Base-by-base conservation (phyloP, 2,797 vertebrate species). In the Bovichtus diacanthus region DNA sequence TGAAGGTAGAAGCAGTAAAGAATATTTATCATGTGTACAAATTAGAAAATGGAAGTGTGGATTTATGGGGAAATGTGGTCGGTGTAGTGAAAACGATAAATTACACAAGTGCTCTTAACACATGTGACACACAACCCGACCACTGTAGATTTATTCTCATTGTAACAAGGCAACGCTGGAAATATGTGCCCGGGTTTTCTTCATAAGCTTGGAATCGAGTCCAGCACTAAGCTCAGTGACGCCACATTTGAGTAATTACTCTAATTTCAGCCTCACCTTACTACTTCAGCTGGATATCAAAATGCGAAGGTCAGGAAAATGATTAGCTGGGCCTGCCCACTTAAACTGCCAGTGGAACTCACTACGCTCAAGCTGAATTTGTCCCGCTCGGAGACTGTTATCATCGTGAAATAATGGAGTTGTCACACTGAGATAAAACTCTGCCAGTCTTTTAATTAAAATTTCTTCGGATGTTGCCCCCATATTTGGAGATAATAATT, bases 1-100 rank as follows among this genome's bases (percentile, higher is more conserved):
- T 31, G 98, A 99, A 97, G 98, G 98, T 99, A 95, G 2, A 66
- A 16, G n/a, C 54, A 39, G 2, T 0, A 15, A 43, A 61, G 36
- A 46, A 25, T 39, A 60, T 68, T 78, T 70, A 70, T 21, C 27
- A 53, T 43, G 9, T 25, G 7, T 67, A 4, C n/a, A 41, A 68
- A 71, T 62, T 29, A 67, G 19, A 74, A 50, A 67, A 21, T 12
- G 27, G 19, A 34, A 12, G 41, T 19, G 4, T 12, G 43, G 58
- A 61, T 73, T 75, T 6, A 56, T 12, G 29, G 19, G 36, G 9
- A 23, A 38, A 55, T 59, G 34, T 23, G 19, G 55, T 38, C 15
- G 8, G n/a, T 68, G 49, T 75, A 46, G 51, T 44, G 23, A 51
- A 46, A 66, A 54, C 18, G 6, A 41, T 47, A 25, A 47, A 51